phyloP scores from a whole-genome alignment of 1,140 invertebrate genomes.

The Drosophila pachea region DNA sequence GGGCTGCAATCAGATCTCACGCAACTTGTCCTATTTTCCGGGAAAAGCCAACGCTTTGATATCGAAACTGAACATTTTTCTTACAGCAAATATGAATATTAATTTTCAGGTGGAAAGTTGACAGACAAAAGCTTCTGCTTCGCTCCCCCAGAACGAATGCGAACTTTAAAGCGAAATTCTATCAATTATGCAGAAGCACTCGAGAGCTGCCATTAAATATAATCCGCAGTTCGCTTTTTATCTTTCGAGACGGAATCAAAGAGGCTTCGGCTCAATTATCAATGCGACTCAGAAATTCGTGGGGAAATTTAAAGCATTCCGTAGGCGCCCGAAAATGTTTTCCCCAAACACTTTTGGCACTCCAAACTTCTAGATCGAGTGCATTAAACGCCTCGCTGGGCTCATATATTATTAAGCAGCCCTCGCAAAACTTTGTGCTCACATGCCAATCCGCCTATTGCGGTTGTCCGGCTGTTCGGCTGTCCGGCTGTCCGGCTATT shows the following conservation, averaged over 20 bases:
- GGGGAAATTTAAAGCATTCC: no score
- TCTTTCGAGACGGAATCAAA: background rate
- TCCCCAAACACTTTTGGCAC: no score
- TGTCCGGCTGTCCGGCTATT: conserved; percentile 1
- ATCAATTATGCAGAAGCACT: background rate
- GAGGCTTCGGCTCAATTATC: no score
- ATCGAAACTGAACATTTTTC: background rate
- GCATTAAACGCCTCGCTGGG: background rate
- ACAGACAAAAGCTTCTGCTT: background rate
- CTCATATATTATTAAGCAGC: background rate
- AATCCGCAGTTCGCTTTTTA: background rate
- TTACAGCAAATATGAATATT: conserved; percentile 8
- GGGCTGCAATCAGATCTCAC: conserved; percentile 9
- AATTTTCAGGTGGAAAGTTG: background rate
- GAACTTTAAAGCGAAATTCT: background rate
- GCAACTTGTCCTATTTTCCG: background rate
- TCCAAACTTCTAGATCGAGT: no score
- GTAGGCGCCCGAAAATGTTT: no score
- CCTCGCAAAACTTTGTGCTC: conserved; percentile 21
- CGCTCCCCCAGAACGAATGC: background rate
- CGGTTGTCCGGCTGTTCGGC: conserved; percentile 4
- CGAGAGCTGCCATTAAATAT: background rate
- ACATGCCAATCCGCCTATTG: conserved; percentile 20
- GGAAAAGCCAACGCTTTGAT: conserved; percentile 4
- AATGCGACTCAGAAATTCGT: no score